Evolutionary conservation across 1,140 invertebrate genomes (phyloP), one percentile per base, ranked within the genome.

Genomic region (Lucilia sericata): DNA sequence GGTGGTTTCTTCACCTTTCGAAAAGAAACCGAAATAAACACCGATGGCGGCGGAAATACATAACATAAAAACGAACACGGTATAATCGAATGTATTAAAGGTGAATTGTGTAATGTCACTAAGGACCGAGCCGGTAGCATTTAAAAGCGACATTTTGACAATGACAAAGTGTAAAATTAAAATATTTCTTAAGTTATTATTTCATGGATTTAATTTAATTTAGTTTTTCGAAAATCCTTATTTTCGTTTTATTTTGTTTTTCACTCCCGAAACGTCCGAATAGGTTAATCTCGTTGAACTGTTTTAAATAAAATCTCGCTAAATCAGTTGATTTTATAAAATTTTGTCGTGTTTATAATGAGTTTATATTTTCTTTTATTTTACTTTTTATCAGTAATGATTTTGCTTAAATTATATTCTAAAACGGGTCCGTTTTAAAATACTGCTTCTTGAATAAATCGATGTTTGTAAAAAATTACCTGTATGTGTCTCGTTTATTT

Each of bases 31-130:
- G 86, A 94, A 95, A 86, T 94, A 96, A 4, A 96, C 88, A 0
- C 95, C 95, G 65, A 96, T 94, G 0, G 91, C 85, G 0, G 93
- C 91, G 4, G 94, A 95, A 4, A 94, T 86, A 0, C 91, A 88
- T n/a, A 96, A 87, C 93, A 95, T 94, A 0, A 92, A 85, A 0
- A 88, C 88, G 83, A 95, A 95, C 2, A 95, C 93, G 1, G 90
- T 85, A 86, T 93, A 94, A 86, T 95, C 94, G 78, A 92, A 86
- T 84, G 90, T 86, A 47, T 92, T 91, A 83, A 94, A 93, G 3
- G 86, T 85, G 13, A 90, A 88, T 84, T 88, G 86, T n/a, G 82
- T 65, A 14, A 81, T 82, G 34, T 84, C 82, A 51, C 84, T 14
- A 1, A 81, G 34, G 25, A 83, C 82, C 82, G 82, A 30, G 0